Percentiles rank a stretch among this genome's conserved stretches.
phyloP scores from a whole-genome alignment of 2,113 vertebrate species.

The Chaetops frenatus region DNA sequence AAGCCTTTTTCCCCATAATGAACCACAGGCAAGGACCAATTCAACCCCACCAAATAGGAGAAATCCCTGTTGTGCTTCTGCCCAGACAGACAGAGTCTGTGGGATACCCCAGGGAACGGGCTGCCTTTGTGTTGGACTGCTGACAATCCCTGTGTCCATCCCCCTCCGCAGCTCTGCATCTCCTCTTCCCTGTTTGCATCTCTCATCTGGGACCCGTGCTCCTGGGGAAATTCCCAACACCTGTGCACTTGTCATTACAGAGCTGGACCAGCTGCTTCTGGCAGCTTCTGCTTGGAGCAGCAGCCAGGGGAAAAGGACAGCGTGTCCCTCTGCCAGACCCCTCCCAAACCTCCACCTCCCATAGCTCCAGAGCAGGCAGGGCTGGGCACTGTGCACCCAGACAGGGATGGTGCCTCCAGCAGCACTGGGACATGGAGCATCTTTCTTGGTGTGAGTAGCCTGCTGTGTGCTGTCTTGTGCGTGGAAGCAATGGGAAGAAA shows the following conservation, averaged over 20 bases:
- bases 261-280: background rate
- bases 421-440: background rate
- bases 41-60: background rate
- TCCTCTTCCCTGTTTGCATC: background rate
- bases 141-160: background rate
- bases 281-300: background rate
- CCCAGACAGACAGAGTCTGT: background rate
- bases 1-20: background rate
- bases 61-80: background rate
- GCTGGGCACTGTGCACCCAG: fast-evolving
- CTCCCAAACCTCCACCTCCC: background rate
- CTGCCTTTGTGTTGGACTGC: background rate
- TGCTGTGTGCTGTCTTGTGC: background rate
- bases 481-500: background rate
- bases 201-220: background rate
- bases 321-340: background rate
- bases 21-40: background rate
- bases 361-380: too few species aligned
- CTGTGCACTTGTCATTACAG: background rate
- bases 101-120: background rate
- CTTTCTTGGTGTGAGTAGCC: fast-evolving
- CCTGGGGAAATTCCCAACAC: background rate
- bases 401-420: background rate
- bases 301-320: background rate
- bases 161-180: background rate